phyloP scores from a whole-genome alignment of 2,113 vertebrate species.

The Dryoscopus gambensis region DNA sequence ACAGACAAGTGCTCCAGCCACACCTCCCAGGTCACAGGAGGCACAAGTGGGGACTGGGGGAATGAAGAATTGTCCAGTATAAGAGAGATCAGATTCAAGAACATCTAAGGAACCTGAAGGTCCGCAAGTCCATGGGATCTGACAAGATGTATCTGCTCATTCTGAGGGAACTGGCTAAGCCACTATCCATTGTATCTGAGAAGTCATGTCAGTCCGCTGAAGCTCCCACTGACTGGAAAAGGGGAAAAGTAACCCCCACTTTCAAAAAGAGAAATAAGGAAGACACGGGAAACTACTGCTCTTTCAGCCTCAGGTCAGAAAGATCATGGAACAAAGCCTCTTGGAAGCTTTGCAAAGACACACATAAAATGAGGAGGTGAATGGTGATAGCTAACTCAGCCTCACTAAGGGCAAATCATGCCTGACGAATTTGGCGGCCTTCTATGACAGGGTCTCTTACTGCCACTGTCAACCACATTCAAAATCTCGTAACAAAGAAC shows the following conservation, averaged over 20 bases:
- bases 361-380: not conserved
- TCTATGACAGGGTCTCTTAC: not conserved
- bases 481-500: not conserved
- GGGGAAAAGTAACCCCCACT: not conserved
- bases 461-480: not conserved
- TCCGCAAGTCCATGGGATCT: not conserved
- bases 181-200: accelerated
- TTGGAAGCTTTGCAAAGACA: not conserved
- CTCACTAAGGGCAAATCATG: not conserved
- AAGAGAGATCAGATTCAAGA: not conserved
- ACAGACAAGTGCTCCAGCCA: not conserved
- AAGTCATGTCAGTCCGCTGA: not conserved
- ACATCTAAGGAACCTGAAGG: not conserved
- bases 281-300: not conserved
- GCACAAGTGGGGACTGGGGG: not conserved
- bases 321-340: not conserved
- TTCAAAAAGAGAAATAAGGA: not conserved
- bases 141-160: accelerated
- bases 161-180: not conserved
- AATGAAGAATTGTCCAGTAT: not conserved
- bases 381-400: not conserved
- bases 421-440: not conserved
- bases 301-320: not conserved
- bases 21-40: accelerated
- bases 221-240: not conserved